These are phyloP conservation scores for Spialia ferax DNA, from an alignment of 2,888 invertebrate genomes.

Conservation along the genomic window DNA sequence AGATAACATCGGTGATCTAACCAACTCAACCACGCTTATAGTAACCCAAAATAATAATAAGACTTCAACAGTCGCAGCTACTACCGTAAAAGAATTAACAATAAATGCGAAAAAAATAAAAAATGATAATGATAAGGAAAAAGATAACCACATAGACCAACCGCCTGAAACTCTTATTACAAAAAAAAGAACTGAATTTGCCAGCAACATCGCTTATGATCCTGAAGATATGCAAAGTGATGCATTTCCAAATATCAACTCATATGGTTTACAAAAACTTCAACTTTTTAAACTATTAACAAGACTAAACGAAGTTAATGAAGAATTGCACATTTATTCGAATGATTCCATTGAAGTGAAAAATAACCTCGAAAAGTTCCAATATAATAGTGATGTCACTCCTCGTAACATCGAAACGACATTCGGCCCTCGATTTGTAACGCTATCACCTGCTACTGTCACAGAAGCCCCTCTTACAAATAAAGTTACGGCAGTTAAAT, in stretches of 20 bases:
- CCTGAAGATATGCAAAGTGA: conserved; percentile 79
- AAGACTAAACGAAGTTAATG: conserved; percentile 69
- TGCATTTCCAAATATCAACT: conserved; percentile 71
- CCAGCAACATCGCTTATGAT: conserved; percentile 67
- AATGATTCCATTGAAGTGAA: conserved; percentile 64
- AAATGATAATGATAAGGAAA: conserved; percentile 46
- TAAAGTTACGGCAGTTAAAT: conserved; percentile 49
- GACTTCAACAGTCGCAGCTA: conserved; percentile 32
- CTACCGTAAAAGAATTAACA: conserved; percentile 39
- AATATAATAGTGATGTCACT: conserved; percentile 63
- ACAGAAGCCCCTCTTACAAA: conserved; percentile 53
- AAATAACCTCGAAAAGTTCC: conserved; percentile 63
- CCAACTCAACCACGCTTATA: conserved; percentile 54
- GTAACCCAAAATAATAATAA: conserved; percentile 25
- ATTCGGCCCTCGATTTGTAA: conserved; percentile 47
- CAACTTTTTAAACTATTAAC: conserved; percentile 72
- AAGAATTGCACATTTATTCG: conserved; percentile 72
- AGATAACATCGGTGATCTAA: conserved; percentile 69
- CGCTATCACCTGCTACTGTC: conserved; percentile 43
- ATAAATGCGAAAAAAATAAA: conserved; percentile 6
- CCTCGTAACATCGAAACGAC: conserved; percentile 46
- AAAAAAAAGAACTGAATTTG: conserved; percentile 45
- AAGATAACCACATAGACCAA: conserved; percentile 50
- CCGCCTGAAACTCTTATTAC: conserved; percentile 53
- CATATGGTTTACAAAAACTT: conserved; percentile 77